Evolutionary conservation across 2,113 vertebrate species (phyloP).

Genomic region (Indri indri): DNA sequence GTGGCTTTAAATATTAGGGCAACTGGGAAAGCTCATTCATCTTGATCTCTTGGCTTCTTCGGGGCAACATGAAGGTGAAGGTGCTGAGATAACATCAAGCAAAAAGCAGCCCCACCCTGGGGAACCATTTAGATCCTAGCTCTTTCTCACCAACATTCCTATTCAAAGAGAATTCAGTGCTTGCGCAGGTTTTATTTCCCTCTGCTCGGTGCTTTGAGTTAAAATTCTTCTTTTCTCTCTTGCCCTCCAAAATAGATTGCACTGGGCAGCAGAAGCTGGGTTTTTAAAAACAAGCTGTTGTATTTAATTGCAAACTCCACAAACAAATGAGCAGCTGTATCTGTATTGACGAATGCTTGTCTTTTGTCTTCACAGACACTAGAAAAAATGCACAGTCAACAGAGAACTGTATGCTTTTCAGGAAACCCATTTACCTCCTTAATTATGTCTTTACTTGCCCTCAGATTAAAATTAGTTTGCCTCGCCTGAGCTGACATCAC

Average conservation of each 20-base stretch:
- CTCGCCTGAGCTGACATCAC: neutral
- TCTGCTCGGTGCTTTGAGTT: conserved; percentile 14
- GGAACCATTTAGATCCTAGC: conserved; percentile 16
- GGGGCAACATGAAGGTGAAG: conserved; percentile 7
- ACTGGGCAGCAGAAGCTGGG: neutral
- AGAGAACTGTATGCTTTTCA: conserved; percentile 8
- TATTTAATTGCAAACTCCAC: conserved; percentile 41
- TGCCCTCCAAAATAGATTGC: conserved; percentile 2
- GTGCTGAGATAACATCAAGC: conserved; percentile 2
- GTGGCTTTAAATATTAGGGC: conserved; percentile 58
- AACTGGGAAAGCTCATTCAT: conserved; percentile 41
- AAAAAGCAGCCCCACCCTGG: neutral
- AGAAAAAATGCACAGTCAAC: conserved; percentile 15
- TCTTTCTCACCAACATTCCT: neutral
- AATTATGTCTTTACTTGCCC: conserved; percentile 62
- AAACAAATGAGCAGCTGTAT: conserved; percentile 60
- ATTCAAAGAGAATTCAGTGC: conserved; percentile 20
- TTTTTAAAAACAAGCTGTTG: neutral
- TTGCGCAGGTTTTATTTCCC: neutral
- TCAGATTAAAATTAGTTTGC: conserved; percentile 44
- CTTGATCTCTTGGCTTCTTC: conserved; percentile 34
- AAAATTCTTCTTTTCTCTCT: conserved; percentile 42
- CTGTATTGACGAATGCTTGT: conserved; percentile 16
- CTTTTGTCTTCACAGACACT: conserved; percentile 56
- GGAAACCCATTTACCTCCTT: conserved; percentile 60